These are phyloP conservation scores for Leucosticte australis DNA, from an alignment of 2,113 vertebrate genomes.

Conservation along the genomic window DNA sequence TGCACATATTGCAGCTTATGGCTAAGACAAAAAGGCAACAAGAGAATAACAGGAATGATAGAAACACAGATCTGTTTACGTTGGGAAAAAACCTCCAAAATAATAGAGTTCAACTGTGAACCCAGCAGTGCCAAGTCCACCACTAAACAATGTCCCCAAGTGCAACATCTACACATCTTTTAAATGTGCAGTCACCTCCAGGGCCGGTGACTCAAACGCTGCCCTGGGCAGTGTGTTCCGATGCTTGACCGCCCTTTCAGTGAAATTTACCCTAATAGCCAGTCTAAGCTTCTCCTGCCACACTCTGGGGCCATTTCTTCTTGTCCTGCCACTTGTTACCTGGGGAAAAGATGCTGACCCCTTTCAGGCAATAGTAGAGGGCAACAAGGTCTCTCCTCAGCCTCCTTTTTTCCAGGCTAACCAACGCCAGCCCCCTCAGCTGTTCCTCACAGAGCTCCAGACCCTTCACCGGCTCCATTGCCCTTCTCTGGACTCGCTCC, in stretches of 20 bases:
- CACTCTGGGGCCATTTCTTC: not conserved
- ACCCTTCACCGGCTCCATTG: not conserved
- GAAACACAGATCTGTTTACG: not conserved
- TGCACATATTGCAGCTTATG: not conserved
- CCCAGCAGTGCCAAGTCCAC: not conserved
- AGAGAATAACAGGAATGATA: not conserved
- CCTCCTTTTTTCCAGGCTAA: not conserved
- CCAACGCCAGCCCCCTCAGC: not conserved
- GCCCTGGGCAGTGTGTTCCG: rapidly evolving
- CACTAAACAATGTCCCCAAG: rapidly evolving
- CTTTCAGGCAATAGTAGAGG: not conserved
- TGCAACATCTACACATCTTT: not conserved
- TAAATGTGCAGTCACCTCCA: not conserved
- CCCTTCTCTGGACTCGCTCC: not conserved
- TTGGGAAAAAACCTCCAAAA: not conserved
- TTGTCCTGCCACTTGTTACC: not conserved
- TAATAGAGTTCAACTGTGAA: not conserved
- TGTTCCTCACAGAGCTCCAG: rapidly evolving
- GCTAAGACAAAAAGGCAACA: not conserved
- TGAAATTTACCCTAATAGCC: not conserved
- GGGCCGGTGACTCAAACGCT: not conserved
- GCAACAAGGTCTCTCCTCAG: not conserved
- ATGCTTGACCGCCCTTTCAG: not conserved
- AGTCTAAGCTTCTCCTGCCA: not conserved
- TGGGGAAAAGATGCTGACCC: not conserved